phyloP scores from a whole-genome alignment of 2,888 invertebrate genomes.

The Diarsia mendica region DNA sequence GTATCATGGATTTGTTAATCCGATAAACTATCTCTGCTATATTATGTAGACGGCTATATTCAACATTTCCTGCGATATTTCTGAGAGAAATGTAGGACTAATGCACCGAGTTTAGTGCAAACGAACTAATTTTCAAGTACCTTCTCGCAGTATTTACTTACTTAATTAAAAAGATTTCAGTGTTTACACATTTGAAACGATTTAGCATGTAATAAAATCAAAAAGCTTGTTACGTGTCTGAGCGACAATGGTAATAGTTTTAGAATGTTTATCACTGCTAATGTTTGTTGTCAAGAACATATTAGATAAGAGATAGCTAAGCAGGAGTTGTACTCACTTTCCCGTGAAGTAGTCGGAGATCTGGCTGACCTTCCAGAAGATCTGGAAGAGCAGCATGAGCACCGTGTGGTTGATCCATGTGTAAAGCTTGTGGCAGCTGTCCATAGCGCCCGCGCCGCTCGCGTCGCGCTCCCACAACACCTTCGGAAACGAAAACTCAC shows the following conservation, averaged over 20 bases:
- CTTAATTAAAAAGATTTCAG: conserved; percentile 11
- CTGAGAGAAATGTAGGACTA: background rate
- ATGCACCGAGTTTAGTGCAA: background rate
- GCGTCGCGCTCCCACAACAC: conserved; percentile 82
- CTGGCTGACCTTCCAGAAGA: conserved; percentile 89
- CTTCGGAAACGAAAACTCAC: conserved; percentile 83
- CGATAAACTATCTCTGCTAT: conserved; percentile 19
- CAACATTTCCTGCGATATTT: background rate
- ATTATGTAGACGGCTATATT: background rate
- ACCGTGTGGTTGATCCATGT: conserved; percentile 87
- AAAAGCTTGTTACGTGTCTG: background rate
- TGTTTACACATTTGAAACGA: conserved; percentile 16
- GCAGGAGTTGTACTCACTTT: conserved; percentile 80
- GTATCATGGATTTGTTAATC: conserved; percentile 13
- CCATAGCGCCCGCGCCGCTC: conserved; percentile 82
- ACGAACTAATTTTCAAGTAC: background rate
- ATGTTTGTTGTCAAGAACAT: conserved; percentile 3
- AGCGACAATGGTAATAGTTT: conserved; percentile 15
- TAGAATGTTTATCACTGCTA: conserved; percentile 28
- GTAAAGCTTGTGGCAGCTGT: conserved; percentile 86
- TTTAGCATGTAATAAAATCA: conserved; percentile 4
- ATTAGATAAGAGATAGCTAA: conserved; percentile 9
- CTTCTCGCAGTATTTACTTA: background rate
- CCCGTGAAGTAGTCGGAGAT: conserved; percentile 86
- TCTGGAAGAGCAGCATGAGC: conserved; percentile 87